These are phyloP conservation scores for Ethmia dodecea DNA, from an alignment of 2,888 invertebrate genomes.

Conservation along the genomic window DNA sequence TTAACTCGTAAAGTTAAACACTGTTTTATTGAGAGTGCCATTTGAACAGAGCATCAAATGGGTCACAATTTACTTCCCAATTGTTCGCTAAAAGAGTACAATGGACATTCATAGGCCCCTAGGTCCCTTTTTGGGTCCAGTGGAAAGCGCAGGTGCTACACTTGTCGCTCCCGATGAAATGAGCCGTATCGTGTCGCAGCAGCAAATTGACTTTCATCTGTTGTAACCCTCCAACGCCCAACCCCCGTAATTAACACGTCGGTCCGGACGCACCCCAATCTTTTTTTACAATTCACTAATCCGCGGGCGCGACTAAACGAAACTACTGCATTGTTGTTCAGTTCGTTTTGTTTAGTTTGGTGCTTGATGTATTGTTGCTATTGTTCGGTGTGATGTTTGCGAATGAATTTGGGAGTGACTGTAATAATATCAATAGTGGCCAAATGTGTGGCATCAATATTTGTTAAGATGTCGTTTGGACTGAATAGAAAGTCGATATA, in stretches of 20 bases:
- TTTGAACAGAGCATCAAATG: too few relatives aligned
- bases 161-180: constrained; percentile 77
- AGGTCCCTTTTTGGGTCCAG: constrained; percentile 25
- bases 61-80: constrained; percentile 3
- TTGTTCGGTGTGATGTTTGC: constrained; percentile 25
- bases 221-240: constrained; percentile 58
- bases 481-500: too few relatives aligned
- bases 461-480: too few relatives aligned
- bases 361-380: constrained; percentile 31
- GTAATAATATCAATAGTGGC: constrained; percentile 10
- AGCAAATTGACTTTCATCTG: constrained; percentile 82
- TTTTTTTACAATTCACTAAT: constrained; percentile 75
- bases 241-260: constrained; percentile 78
- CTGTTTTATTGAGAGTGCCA: too few relatives aligned
- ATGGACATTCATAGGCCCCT: constrained; percentile 40
- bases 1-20: too few relatives aligned
- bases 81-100: constrained; percentile 27
- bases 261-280: constrained; percentile 60
- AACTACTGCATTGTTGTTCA: constrained; percentile 47
- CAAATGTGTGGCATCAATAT: constrained; percentile 11
- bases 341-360: constrained; percentile 45
- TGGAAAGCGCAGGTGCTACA: constrained; percentile 71
- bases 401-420: constrained; percentile 20
- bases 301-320: constrained; percentile 70
- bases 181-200: constrained; percentile 81